These are phyloP conservation scores for Cochlearius cochlearius DNA, from an alignment of 2,113 vertebrate genomes.

Conservation along the genomic window DNA sequence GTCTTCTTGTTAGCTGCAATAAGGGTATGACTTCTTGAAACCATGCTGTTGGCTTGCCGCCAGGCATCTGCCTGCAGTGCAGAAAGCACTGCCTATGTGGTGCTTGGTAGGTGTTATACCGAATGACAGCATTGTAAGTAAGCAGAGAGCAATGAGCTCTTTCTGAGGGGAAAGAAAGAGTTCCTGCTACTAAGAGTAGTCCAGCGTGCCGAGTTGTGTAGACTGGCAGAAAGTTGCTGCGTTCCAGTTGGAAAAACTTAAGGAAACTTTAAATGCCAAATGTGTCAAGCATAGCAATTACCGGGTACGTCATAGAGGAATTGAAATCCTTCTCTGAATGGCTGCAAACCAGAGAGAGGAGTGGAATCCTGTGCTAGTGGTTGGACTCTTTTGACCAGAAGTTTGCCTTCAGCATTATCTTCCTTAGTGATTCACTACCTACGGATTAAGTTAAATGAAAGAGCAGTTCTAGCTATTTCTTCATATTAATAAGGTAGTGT, in stretches of 20 bases:
- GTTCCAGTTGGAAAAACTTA: neutral
- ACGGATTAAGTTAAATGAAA: neutral
- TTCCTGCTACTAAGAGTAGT: neutral
- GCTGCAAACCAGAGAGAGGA: neutral
- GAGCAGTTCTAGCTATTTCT: neutral
- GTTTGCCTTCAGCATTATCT: neutral
- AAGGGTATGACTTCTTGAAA: neutral
- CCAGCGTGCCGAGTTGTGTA: neutral
- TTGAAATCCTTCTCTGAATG: neutral
- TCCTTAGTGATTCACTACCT: neutral
- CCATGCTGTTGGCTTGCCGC: neutral
- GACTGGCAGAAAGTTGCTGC: neutral
- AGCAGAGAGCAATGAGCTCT: neutral
- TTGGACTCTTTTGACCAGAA: neutral
- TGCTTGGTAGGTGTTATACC: neutral
- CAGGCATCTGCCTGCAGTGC: neutral
- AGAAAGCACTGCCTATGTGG: neutral
- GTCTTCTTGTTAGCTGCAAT: neutral
- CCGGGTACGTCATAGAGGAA: neutral
- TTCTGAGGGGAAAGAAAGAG: neutral
- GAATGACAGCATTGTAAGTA: rapidly evolving
- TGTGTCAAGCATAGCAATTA: neutral
- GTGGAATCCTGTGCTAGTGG: neutral
- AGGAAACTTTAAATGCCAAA: neutral
- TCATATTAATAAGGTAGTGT: neutral